Evolutionary conservation across 2,113 vertebrate genomes (phyloP).

Genomic region (Urocitellus parryii): DNA sequence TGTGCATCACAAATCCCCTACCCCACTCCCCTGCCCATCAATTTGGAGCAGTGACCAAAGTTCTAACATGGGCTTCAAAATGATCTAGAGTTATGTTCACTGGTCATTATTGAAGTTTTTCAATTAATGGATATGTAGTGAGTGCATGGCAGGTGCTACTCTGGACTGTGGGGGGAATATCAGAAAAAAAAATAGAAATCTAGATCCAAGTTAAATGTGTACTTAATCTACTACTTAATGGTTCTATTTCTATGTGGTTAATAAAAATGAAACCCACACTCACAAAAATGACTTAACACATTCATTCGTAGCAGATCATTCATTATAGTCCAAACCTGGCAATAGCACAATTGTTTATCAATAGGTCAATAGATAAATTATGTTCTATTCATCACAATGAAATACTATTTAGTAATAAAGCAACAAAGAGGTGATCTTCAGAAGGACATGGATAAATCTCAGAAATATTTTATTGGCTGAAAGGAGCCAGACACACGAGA

Average conservation of each 20-base stretch:
- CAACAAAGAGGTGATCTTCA: neutral
- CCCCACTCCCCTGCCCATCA: neutral
- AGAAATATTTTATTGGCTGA: neutral
- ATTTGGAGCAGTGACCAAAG: neutral
- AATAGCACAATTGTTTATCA: neutral
- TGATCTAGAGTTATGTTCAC: neutral
- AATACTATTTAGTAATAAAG: neutral
- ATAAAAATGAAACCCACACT: neutral
- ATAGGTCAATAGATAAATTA: neutral
- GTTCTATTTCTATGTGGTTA: neutral
- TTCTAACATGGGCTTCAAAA: neutral
- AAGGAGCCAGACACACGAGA: neutral
- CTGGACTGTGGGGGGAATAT: neutral
- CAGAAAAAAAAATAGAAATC: neutral
- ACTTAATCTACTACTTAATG: neutral
- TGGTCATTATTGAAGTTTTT: neutral
- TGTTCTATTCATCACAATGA: neutral
- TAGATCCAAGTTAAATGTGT: neutral
- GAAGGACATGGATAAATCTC: neutral
- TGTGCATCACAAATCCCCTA: neutral
- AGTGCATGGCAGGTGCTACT: neutral
- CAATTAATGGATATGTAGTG: neutral
- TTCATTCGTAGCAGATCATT: neutral
- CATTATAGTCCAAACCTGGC: neutral
- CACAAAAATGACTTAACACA: neutral